These are phyloP conservation scores for Oscheius sp. DNA, from an alignment of 2,888 invertebrate genomes.

Conservation along the genomic window DNA sequence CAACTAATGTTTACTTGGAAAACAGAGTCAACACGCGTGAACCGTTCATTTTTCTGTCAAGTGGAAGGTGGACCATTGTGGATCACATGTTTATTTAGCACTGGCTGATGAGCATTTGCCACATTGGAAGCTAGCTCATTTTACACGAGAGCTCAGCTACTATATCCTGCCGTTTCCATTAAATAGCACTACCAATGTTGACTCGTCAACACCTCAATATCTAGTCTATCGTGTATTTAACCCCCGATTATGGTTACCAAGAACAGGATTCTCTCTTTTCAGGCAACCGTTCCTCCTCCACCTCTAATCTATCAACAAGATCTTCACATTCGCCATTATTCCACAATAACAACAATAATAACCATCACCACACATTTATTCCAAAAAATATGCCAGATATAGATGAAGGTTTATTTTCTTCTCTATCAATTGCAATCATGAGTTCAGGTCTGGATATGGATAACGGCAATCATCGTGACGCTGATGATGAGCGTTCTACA, in stretches of 20 bases:
- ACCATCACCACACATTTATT: constrained; percentile 11
- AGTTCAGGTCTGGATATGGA: constrained; percentile 48
- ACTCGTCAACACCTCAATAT: not conserved
- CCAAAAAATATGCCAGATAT: constrained; percentile 38
- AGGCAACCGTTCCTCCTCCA: constrained; percentile 38
- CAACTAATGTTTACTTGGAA: constrained; percentile 3
- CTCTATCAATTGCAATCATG: not conserved
- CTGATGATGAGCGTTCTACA: constrained; percentile 50
- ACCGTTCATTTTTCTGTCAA: constrained; percentile 24
- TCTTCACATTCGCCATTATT: constrained; percentile 10
- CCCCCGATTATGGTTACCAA: no score
- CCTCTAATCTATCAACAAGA: constrained; percentile 20
- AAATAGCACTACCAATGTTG: not conserved
- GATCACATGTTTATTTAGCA: constrained; percentile 25
- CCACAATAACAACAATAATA: constrained; percentile 27
- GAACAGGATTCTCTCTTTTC: not conserved
- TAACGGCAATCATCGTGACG: constrained; percentile 48
- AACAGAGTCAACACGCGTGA: constrained; percentile 10
- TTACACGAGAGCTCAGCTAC: not conserved
- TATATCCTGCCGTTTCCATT: not conserved
- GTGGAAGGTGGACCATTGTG: constrained; percentile 13
- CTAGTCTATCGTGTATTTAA: no score
- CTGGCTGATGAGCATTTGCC: constrained; percentile 25
- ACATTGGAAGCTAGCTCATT: constrained; percentile 27
- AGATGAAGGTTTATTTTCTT: constrained; percentile 43